phyloP scores from a whole-genome alignment of 2,797 vertebrate genomes.

The Parambassis ranga region DNA sequence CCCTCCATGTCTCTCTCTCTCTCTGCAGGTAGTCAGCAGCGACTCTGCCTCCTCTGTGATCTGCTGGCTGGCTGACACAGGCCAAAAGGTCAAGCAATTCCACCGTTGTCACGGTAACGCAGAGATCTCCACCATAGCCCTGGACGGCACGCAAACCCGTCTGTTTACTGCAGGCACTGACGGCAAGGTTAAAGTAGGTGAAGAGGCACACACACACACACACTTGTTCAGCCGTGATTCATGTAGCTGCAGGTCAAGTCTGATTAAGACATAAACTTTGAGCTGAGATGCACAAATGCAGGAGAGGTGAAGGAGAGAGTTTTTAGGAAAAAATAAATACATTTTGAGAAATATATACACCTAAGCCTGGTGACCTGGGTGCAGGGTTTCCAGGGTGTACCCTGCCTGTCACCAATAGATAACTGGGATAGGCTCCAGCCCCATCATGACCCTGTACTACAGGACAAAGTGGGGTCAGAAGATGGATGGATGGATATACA shows the following conservation, averaged over 20 bases:
- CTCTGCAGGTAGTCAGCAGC: constrained; percentile 81
- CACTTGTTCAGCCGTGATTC: neutral
- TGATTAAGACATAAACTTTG: constrained; percentile 3
- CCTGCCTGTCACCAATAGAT: too few species aligned
- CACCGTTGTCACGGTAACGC: constrained; percentile 84
- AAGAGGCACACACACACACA: neutral
- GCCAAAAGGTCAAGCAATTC: constrained; percentile 87
- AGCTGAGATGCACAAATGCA: neutral
- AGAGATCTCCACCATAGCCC: constrained; percentile 82
- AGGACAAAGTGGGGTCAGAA: too few species aligned
- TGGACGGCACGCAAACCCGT: constrained; percentile 74
- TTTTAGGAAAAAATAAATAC: too few species aligned
- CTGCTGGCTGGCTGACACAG: constrained; percentile 84
- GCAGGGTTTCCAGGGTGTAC: too few species aligned
- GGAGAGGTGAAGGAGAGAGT: too few species aligned
- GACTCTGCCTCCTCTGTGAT: constrained; percentile 81
- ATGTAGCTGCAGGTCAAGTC: neutral
- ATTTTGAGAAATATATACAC: too few species aligned
- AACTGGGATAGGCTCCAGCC: too few species aligned
- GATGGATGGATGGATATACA: too few species aligned
- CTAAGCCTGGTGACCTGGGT: too few species aligned
- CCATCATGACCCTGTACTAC: too few species aligned
- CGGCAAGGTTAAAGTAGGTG: constrained; percentile 77
- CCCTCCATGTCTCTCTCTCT: neutral
- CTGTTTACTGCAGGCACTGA: constrained; percentile 83